phyloP scores from a whole-genome alignment of 37 sponge, comb jelly and placozoan genomes.

The Haliclona indistincta region DNA sequence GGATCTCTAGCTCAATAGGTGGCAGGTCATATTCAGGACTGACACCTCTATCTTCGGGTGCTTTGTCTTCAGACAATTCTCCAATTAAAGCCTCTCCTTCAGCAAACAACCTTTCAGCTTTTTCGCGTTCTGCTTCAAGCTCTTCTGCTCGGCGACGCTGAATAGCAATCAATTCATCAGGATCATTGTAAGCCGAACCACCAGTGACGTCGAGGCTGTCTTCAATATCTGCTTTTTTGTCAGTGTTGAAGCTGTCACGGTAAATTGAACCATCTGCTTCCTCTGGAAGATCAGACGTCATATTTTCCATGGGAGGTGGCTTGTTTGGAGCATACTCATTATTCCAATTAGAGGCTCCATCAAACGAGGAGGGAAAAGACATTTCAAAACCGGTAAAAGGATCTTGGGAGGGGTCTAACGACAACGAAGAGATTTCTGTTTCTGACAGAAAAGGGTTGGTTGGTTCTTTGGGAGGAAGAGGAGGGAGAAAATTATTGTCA shows the following conservation, averaged over 20 bases:
- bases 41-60: background rate
- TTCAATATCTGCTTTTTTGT: background rate
- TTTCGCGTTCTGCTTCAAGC: background rate
- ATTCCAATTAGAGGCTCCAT: background rate
- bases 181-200: conserved; percentile 41
- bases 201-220: conserved; percentile 34
- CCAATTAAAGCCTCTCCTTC: background rate
- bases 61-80: background rate
- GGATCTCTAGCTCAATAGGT: background rate
- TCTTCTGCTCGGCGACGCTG: background rate
- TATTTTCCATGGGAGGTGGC: background rate
- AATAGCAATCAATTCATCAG: conserved; percentile 18
- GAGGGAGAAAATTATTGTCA: background rate
- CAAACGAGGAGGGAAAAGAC: no score
- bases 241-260: background rate
- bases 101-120: background rate
- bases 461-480: conserved; percentile 21
- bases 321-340: background rate
- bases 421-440: no score
- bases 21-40: conserved; percentile 2
- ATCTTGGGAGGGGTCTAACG: no score
- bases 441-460: no score
- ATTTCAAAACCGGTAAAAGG: no score
- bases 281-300: background rate
- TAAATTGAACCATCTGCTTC: background rate